Conservation (phyloP, 2,888 invertebrate species). For the Epirrhoe alternata region DNA sequence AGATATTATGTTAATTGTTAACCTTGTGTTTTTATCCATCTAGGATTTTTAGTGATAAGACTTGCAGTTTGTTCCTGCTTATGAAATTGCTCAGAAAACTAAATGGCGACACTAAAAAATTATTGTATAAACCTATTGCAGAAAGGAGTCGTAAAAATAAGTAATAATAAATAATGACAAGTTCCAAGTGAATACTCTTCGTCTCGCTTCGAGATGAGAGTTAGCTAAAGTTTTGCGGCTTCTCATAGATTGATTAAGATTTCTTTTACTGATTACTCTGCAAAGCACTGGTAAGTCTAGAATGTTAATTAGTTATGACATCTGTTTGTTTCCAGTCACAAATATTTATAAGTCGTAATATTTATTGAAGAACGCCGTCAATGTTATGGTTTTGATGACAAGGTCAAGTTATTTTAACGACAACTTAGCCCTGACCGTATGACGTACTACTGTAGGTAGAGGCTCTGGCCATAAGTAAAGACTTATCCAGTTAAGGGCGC, state of each 20-base stretch:
- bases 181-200: no score
- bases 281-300: no score
- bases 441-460: background rate
- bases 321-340: background rate
- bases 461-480: background rate
- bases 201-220: no score
- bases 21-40: constrained; percentile 12
- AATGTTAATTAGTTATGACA: background rate
- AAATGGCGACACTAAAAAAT: no score
- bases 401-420: constrained; percentile 2
- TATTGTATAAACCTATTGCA: no score
- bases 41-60: background rate
- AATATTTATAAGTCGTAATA: constrained; percentile 3
- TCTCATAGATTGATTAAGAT: no score
- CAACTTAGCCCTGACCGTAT: constrained; percentile 4
- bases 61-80: no score
- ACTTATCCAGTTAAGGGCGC: background rate
- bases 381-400: constrained; percentile 7
- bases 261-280: no score
- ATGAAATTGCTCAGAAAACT: no score
- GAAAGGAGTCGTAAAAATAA: no score
- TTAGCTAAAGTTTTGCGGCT: no score
- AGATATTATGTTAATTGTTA: constrained; percentile 10
- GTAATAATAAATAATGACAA: no score
- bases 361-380: background rate